Base-by-base conservation (phyloP, 2,797 vertebrate species). In the Onychomys arenicola region DNA sequence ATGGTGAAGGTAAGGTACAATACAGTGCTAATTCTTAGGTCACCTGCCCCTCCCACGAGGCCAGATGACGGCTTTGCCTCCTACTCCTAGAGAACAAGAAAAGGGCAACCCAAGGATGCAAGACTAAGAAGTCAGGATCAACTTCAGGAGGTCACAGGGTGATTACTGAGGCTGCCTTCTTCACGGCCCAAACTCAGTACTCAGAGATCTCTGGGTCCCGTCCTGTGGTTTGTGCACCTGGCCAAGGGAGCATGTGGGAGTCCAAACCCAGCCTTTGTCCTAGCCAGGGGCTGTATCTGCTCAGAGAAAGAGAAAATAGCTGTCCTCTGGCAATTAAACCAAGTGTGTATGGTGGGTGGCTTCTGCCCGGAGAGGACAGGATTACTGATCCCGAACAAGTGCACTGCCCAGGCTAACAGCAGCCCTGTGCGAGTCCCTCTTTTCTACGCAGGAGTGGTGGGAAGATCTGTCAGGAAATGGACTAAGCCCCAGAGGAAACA, bases 61-160 rank as follows among this genome's bases (percentile, higher is more conserved):
- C 49, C 61, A 57, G n/a, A 37, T 10, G 37, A 85, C 7, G 2
- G 17, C 27, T 12, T 49, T 75, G 89, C 73, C 67, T 57, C 61
- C 63, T 14, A 6, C 29, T 21, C 21, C 23, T 0, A 0, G 25
- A 49, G 80, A 17, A 49, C 7, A 32, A 67, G 49, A 73, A 57
- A 14, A 59, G 14, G 10, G 4, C 34, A 25, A 2, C 4, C 6
- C 37, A 1, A 29, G 19, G 2, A n/a, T 14, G 21, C 29, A 8
- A 34, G n/a, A 32, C 55, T 75, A 10, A 32, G n/a, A 5, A 61
- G n/a, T 78, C 0, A 0, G 67, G 55, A 29, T 77, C 6, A 19
- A n/a, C 5, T 29, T 7, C 0, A 34, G 27, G 43, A 52, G 37
- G 49, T 57, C 19, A 12, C 43, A 11, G 0, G 0, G 9, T 0